These are phyloP conservation scores for Brenthis hecate DNA, from an alignment of 2,888 invertebrate genomes.

Conservation along the genomic window DNA sequence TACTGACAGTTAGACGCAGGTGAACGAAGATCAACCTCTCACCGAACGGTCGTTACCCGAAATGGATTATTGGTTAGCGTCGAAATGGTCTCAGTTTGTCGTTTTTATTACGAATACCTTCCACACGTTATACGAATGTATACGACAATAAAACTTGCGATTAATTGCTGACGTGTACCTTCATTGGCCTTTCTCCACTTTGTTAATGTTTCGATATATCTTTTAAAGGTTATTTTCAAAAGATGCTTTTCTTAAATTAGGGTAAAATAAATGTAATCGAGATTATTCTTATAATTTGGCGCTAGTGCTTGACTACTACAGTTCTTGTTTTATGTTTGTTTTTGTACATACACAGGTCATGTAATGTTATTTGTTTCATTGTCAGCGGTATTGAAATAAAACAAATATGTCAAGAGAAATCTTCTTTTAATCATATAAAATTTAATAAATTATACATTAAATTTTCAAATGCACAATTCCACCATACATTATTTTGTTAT, in stretches of 20 bases:
- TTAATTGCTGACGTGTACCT: constrained; percentile 53
- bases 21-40: constrained; percentile 74
- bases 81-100: constrained; percentile 55
- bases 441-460: too few species aligned
- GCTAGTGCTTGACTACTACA: background rate
- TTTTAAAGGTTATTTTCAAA: constrained; percentile 36
- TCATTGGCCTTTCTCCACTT: constrained; percentile 52
- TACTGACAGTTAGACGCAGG: constrained; percentile 68
- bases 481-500: too few species aligned
- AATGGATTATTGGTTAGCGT: constrained; percentile 52
- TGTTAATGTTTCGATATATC: constrained; percentile 47
- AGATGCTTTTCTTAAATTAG: constrained; percentile 25
- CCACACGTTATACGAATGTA: constrained; percentile 62
- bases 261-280: constrained; percentile 25
- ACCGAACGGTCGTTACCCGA: constrained; percentile 63
- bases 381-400: background rate
- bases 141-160: constrained; percentile 63
- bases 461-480: too few species aligned
- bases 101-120: constrained; percentile 60
- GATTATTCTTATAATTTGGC: constrained; percentile 12
- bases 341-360: background rate
- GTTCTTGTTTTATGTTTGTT: constrained; percentile 4
- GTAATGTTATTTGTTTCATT: background rate
- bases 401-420: too few species aligned
- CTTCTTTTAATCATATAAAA: too few species aligned